A percentile compares a stretch with the other conserved stretches of the same genome.
Conservation (phyloP, 2,113 vertebrate genomes). For the Cercocebus atys region DNA sequence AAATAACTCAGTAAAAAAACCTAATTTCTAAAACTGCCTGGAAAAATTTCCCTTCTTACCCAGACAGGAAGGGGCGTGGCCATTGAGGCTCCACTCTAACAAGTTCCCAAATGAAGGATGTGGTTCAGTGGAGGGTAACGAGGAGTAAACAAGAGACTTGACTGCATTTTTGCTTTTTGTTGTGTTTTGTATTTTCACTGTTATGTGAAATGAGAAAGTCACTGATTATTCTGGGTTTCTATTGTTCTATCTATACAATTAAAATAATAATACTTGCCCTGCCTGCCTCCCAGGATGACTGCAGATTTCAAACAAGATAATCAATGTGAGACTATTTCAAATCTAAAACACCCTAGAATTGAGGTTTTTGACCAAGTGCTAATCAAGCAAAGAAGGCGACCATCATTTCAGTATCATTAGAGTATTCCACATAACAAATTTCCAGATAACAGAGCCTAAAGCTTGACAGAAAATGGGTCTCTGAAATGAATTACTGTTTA, state of each 20-base stretch:
- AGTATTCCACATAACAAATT: not conserved
- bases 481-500: not conserved
- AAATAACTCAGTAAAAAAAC: not conserved
- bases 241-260: not conserved
- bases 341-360: not conserved
- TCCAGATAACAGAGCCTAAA: not conserved
- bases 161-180: not conserved
- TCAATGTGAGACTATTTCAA: not conserved
- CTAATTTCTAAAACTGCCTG: not conserved
- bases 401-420: not conserved
- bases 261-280: not conserved
- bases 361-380: not conserved
- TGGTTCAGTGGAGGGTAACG: fast-evolving
- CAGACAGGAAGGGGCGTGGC: not conserved
- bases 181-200: not conserved
- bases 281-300: not conserved
- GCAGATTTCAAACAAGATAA: not conserved
- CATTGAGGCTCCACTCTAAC: not conserved
- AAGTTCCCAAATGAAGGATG: not conserved
- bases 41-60: not conserved
- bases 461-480: not conserved
- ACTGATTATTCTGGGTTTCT: not conserved
- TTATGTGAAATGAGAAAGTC: not conserved
- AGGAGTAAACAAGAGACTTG: not conserved
- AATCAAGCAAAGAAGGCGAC: not conserved